These are phyloP conservation scores for Myopa tessellatipennis DNA, from an alignment of 2,888 invertebrate genomes.

Conservation along the genomic window DNA sequence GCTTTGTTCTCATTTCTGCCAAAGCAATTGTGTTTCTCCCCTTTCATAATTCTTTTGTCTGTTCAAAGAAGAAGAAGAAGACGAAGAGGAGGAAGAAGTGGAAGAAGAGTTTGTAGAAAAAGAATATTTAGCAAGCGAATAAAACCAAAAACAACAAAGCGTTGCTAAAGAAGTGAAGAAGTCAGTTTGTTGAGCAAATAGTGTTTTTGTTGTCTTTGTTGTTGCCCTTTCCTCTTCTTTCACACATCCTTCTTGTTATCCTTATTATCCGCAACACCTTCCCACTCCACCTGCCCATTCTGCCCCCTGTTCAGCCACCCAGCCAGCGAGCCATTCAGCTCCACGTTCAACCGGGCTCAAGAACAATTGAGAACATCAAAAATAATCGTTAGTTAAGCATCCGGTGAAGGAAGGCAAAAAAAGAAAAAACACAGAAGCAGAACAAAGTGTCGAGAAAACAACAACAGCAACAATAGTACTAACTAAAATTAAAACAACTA, in stretches of 20 bases:
- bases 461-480: not conserved
- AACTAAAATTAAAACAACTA: constrained; percentile 1
- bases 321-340: not conserved
- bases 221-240: not conserved
- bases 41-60: not conserved
- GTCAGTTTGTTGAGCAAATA: constrained; percentile 25
- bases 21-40: constrained; percentile 7
- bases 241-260: not conserved
- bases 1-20: constrained; percentile 29
- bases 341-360: constrained; percentile 29
- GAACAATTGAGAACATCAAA: constrained; percentile 34
- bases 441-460: not conserved
- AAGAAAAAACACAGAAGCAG: not conserved
- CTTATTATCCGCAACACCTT: not conserved
- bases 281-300: not conserved
- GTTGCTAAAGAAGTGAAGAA: constrained; percentile 20
- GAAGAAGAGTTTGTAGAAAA: not conserved
- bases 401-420: constrained; percentile 22
- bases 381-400: constrained; percentile 39
- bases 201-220: not conserved
- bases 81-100: not conserved
- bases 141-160: constrained; percentile 1
- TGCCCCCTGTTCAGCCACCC: not conserved
- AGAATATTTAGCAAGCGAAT: not conserved
- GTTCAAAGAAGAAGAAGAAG: not conserved